phyloP scores from a whole-genome alignment of 1,140 invertebrate genomes.

The Hylaeus volcanicus region DNA sequence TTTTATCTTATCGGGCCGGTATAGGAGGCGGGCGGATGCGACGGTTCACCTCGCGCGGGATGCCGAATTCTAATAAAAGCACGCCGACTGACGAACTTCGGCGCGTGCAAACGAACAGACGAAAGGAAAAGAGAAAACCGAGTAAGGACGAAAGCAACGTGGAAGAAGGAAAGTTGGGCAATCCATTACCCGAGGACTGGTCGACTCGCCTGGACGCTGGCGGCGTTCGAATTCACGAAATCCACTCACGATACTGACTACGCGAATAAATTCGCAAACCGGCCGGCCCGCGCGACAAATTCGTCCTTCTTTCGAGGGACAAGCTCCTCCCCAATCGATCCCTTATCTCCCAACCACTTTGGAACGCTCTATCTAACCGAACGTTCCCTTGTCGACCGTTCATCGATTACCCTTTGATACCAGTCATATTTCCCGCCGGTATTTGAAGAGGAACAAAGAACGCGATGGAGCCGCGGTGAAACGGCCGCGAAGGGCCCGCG shows the following conservation, averaged over 20 bases:
- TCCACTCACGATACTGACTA: background rate
- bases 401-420: conserved; percentile 37
- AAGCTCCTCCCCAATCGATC: conserved; percentile 1
- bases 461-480: background rate
- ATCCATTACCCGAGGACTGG: conserved; percentile 32
- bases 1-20: conserved; percentile 46
- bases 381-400: conserved; percentile 9
- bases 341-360: background rate
- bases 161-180: conserved; percentile 25
- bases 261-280: conserved; percentile 35
- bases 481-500: conserved; percentile 1
- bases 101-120: conserved; percentile 10
- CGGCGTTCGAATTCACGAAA: conserved; percentile 37
- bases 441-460: conserved; percentile 25
- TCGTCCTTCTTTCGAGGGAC: conserved; percentile 4
- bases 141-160: conserved; percentile 12
- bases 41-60: background rate
- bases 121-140: background rate
- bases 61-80: conserved; percentile 49
- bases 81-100: conserved; percentile 15
- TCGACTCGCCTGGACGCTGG: background rate
- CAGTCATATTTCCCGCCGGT: conserved; percentile 34
- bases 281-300: conserved; percentile 27
- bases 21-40: conserved; percentile 25
- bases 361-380: background rate